Conservation (phyloP, 2,888 invertebrate genomes). For the Drosophila mimica region DNA sequence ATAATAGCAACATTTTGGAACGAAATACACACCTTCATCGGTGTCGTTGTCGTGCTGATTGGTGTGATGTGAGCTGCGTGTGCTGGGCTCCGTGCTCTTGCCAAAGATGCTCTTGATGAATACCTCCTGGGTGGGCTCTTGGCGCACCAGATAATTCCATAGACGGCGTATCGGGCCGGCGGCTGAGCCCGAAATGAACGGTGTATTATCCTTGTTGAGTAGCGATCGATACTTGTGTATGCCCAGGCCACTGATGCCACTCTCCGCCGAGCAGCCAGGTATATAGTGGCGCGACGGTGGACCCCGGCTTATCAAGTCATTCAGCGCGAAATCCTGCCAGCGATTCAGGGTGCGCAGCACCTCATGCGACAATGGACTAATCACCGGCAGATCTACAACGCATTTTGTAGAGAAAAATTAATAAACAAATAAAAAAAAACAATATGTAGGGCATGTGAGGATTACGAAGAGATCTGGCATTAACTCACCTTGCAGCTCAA, state of each 20-base stretch:
- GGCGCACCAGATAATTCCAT: conserved; percentile 97
- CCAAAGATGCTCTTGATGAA: conserved; percentile 98
- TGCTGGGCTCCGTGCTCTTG: conserved; percentile 86
- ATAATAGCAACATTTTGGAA: conserved; percentile 27
- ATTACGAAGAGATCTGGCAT: not conserved
- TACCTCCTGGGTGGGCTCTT: conserved; percentile 96
- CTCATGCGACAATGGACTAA: conserved; percentile 96
- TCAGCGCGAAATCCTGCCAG: conserved; percentile 94
- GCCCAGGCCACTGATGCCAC: conserved; percentile 90
- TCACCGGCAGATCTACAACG: conserved; percentile 93
- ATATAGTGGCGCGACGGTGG: conserved; percentile 95
- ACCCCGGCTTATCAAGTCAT: conserved; percentile 88
- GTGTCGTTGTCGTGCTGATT: conserved; percentile 83
- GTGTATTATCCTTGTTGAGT: conserved; percentile 96
- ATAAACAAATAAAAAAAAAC: not conserved
- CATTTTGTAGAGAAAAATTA: not conserved
- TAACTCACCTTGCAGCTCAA: conserved; percentile 92
- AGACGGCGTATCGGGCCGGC: conserved; percentile 92
- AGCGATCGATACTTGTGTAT: conserved; percentile 97
- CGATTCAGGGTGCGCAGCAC: conserved; percentile 93
- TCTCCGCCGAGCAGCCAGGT: conserved; percentile 94
- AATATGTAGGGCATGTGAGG: not conserved
- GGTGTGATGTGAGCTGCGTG: conserved; percentile 58
- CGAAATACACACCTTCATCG: conserved; percentile 67
- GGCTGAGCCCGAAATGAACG: conserved; percentile 92